Conservation (phyloP, 2,113 vertebrate species). For the Perca flavescens region DNA sequence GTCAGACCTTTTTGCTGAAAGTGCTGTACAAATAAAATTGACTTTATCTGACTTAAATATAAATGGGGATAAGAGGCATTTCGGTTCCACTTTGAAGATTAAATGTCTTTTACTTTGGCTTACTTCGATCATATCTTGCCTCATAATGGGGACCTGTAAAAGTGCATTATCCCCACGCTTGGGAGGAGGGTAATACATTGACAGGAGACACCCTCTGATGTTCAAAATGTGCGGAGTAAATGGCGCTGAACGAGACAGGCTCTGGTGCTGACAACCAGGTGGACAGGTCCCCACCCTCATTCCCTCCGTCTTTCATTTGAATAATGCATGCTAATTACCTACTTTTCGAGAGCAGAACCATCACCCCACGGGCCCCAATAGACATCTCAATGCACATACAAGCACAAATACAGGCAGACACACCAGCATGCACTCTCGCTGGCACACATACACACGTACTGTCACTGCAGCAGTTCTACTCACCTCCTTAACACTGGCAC, state of each 20-base stretch:
- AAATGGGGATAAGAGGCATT: slow-evolving; percentile 25
- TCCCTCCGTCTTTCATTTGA: slow-evolving; percentile 80
- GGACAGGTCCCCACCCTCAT: slow-evolving; percentile 83
- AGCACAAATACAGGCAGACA: slow-evolving; percentile 25
- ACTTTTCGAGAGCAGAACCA: slow-evolving; percentile 78
- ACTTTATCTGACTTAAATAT: slow-evolving; percentile 34
- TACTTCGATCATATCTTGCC: slow-evolving; percentile 50
- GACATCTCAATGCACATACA: slow-evolving; percentile 59
- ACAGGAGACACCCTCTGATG: slow-evolving; percentile 70
- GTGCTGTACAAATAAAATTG: slow-evolving; percentile 35
- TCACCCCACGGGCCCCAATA: slow-evolving; percentile 71
- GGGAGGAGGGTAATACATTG: slow-evolving; percentile 60
- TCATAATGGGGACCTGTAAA: slow-evolving; percentile 53
- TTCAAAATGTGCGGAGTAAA: slow-evolving; percentile 70
- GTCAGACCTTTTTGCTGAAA: slow-evolving; percentile 32
- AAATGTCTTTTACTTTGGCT: slow-evolving; percentile 44
- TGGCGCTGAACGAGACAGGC: slow-evolving; percentile 74
- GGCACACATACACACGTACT: slow-evolving; percentile 16
- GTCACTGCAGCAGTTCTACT: slow-evolving; percentile 52
- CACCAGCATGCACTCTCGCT: slow-evolving; percentile 17
- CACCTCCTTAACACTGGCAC: slow-evolving; percentile 53
- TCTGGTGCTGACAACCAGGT: slow-evolving; percentile 80
- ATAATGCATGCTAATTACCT: slow-evolving; percentile 86
- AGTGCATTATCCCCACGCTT: slow-evolving; percentile 50
- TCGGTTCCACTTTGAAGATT: slow-evolving; percentile 46